Evolutionary conservation across 2,113 vertebrate species (phyloP), one percentile per base, ranked within the genome.

Genomic region (Sisor rabdophorus): DNA sequence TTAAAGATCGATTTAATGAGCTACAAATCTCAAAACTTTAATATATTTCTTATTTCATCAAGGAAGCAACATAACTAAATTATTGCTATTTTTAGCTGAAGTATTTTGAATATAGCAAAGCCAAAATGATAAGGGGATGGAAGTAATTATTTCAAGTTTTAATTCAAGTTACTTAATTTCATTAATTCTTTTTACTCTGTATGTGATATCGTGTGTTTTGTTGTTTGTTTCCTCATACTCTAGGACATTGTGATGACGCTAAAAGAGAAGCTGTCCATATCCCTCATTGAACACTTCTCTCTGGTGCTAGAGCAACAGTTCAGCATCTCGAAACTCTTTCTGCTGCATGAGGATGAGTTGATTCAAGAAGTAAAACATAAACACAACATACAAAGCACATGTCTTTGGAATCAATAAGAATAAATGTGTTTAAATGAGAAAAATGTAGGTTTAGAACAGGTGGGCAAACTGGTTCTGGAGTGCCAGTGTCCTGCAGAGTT

Each of bases 181-280:
- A 3, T 36, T 36, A 3, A 36, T 19, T 40, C 28, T 20, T 36
- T 61, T 61, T 64, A 32, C 24, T 28, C 0, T 59, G 13, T 17
- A 1, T 58, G 40, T 75, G 30, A 9, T 53, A n/a, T 48, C 20
- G 75, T 63, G 24, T 71, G 17, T 32, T 83, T 79, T 26, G 13
- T 19, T 36, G 3, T 7, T 36, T 36, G 19, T 73, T 47, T 47
- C 50, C 26, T 4, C 5, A 2, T 16, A 15, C 26, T 4, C 47
- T 85, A 99, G 97, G 95, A 99, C 85, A 98, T 99, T 58, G 90
- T 98, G 84, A 94, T 99, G 89, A 99, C 97, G 0, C 90, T 99
- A 83, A 97, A 95, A 84, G 94, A 98, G 87, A 99, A 99, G 85
- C 92, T 99, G 40, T 97, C 96, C 0, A 93, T 99, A 86, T 91